A percentile compares a stretch with the other conserved stretches of the same genome.
These are phyloP conservation scores for western clawed frog (Xenopus tropicalis) DNA, from an alignment of 2,113 vertebrate species.

Conservation along the genomic window UCB_Xtro_10.0 CM004443.2:60444001-60444500, in stretches of 20 bases:
- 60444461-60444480: too few relatives aligned
- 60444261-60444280: background rate
- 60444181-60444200: conserved; percentile 95
- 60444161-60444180: conserved; percentile 98
- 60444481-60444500: too few relatives aligned
- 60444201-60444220: conserved; percentile 90
- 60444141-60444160: conserved; percentile 93
- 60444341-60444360: too few relatives aligned
- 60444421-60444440: too few relatives aligned
- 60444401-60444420: too few relatives aligned
- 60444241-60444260: conserved; percentile 97
- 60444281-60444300: too few relatives aligned
- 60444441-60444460: too few relatives aligned
- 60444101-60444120: conserved; percentile 97
- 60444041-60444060: conserved; percentile 96
- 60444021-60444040: conserved; percentile 43
- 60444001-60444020: too few relatives aligned
- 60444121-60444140: conserved; percentile 95
- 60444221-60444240: conserved; percentile 97
- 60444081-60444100: conserved; percentile 93
- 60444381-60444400: too few relatives aligned
- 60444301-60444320: too few relatives aligned
- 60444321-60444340: too few relatives aligned
- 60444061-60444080: conserved; percentile 94
- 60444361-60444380: too few relatives aligned